Evolutionary conservation across 2,113 vertebrate genomes (phyloP).

Genomic region (Acinonyx jubatus): DNA sequence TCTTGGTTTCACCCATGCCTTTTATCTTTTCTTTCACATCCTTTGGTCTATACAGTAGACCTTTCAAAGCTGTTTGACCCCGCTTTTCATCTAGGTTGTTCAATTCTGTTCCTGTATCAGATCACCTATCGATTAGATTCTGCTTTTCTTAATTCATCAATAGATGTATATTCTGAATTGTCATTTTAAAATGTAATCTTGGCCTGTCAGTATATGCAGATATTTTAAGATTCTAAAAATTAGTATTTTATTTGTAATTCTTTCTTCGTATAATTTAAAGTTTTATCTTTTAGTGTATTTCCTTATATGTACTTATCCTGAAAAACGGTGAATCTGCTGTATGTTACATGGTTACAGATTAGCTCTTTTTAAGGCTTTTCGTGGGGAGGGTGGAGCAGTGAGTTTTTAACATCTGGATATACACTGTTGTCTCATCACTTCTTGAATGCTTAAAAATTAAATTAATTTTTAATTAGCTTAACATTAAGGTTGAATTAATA

Average conservation of each 20-base stretch:
- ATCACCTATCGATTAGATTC: background rate
- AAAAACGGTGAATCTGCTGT: background rate
- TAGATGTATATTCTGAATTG: background rate
- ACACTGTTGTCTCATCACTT: background rate
- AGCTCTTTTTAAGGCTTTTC: background rate
- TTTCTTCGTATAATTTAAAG: background rate
- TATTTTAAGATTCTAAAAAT: slow-evolving; percentile 21
- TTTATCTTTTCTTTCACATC: background rate
- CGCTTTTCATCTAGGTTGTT: background rate
- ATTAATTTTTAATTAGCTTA: slow-evolving; percentile 41
- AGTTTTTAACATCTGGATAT: background rate
- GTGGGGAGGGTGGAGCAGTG: background rate
- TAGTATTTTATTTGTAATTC: background rate
- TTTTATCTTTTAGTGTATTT: background rate
- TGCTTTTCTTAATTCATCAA: background rate
- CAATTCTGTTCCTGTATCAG: background rate
- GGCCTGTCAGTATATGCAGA: background rate
- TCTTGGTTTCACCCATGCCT: background rate
- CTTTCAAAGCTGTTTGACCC: background rate
- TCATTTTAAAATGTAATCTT: slow-evolving; percentile 16
- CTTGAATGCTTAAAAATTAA: background rate
- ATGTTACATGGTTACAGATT: background rate
- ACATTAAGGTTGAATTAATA: background rate
- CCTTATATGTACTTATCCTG: background rate
- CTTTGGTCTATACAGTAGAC: background rate